A percentile compares a stretch with the other conserved stretches of the same genome.
phyloP scores from a whole-genome alignment of 2,113 vertebrate species.

The Canis aureus region DNA sequence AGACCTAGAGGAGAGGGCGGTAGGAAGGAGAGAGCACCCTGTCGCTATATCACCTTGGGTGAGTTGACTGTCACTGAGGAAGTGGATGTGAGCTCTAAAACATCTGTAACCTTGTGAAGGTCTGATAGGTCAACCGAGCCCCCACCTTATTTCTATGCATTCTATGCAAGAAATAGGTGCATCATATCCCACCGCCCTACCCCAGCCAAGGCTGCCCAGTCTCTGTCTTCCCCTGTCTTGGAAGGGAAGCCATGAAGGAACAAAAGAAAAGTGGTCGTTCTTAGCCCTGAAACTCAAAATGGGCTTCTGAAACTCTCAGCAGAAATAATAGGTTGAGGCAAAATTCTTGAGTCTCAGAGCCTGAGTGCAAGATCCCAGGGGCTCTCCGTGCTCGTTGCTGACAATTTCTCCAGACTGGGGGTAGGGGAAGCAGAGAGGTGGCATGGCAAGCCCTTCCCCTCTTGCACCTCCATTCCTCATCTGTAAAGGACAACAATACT shows the following conservation, averaged over 20 bases:
- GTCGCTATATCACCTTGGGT: no score
- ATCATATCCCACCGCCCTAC: not conserved
- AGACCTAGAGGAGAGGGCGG: not conserved
- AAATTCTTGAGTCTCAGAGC: not conserved
- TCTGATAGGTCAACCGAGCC: not conserved
- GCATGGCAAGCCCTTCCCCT: not conserved
- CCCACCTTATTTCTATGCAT: not conserved
- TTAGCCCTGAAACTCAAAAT: not conserved
- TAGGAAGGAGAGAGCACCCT: not conserved
- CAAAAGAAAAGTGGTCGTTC: not conserved
- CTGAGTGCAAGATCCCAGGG: not conserved
- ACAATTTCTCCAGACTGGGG: no score
- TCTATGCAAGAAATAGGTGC: not conserved
- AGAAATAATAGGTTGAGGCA: not conserved
- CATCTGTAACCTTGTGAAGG: no score
- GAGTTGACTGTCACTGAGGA: not conserved
- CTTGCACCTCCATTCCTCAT: not conserved
- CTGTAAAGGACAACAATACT: not conserved
- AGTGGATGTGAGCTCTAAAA: not conserved
- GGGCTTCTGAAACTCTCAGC: not conserved
- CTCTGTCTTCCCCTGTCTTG: not conserved
- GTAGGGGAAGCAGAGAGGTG: not conserved
- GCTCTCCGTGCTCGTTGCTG: not conserved
- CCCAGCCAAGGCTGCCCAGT: not conserved
- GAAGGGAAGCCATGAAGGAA: not conserved